phyloP scores from a whole-genome alignment of 2,797 vertebrate genomes.

The Anniella stebbinsi region DNA sequence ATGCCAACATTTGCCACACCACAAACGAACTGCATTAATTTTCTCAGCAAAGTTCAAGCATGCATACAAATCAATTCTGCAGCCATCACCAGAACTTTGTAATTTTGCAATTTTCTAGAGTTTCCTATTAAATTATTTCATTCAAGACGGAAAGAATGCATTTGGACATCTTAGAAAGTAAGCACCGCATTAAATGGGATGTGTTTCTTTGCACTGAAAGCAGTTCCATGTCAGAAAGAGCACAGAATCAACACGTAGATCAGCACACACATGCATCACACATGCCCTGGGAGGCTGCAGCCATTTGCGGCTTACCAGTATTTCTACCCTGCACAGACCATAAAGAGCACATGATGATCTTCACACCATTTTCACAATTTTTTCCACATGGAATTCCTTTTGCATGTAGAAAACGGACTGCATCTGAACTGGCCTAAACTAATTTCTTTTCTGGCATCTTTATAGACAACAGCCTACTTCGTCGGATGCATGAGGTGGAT shows the following conservation, averaged over 20 bases:
- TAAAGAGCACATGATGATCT: neutral
- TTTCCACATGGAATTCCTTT: neutral
- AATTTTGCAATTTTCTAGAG: too few species aligned
- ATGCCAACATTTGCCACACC: neutral
- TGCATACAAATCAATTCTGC: too few species aligned
- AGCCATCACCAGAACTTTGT: neutral
- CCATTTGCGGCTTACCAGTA: neutral
- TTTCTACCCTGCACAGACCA: neutral
- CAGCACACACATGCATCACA: rapidly evolving
- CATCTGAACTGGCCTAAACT: neutral
- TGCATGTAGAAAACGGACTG: too few species aligned
- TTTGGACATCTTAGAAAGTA: neutral
- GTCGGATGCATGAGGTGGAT: neutral
- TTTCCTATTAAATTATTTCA: neutral
- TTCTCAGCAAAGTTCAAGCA: neutral
- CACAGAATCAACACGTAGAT: neutral
- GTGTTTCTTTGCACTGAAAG: neutral
- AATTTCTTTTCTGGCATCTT: neutral
- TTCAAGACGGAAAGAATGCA: rapidly evolving
- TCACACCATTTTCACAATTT: neutral
- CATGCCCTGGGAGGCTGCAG: neutral
- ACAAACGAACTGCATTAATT: neutral
- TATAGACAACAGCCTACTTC: neutral
- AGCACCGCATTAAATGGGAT: neutral
- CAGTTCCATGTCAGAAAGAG: neutral